Evolutionary conservation across 2,888 invertebrate genomes (phyloP).

Genomic region (Drosophila antonietae): DNA sequence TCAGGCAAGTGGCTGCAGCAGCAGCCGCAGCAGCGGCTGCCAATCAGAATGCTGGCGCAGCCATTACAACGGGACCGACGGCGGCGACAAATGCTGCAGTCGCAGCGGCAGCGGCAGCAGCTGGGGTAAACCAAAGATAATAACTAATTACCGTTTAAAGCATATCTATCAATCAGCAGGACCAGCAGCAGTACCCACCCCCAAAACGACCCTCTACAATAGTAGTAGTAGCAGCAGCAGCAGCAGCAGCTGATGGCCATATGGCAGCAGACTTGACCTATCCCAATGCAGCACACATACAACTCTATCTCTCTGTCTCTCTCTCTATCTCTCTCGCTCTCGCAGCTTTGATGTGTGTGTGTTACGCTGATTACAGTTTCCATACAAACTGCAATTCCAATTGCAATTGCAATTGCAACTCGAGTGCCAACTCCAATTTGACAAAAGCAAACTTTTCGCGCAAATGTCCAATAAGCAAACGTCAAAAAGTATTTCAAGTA

Average conservation of each 20-base stretch:
- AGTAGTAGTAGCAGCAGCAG: constrained; percentile 16
- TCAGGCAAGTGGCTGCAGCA: constrained; percentile 84
- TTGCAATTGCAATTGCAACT: constrained; percentile 43
- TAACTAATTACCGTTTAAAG: constrained; percentile 18
- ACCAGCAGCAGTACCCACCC: background rate
- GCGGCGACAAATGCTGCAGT: constrained; percentile 55
- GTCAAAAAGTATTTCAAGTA: constrained; percentile 54
- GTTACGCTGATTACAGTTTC: constrained; percentile 45
- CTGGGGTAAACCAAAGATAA: constrained; percentile 75
- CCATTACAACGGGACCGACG: constrained; percentile 80
- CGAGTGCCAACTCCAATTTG: constrained; percentile 47
- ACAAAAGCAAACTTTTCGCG: constrained; percentile 37
- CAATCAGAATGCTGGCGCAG: constrained; percentile 62
- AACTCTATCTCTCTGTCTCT: constrained; percentile 13
- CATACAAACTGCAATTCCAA: constrained; percentile 46
- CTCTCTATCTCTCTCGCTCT: constrained; percentile 19
- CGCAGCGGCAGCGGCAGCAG: constrained; percentile 57
- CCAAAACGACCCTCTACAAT: constrained; percentile 42
- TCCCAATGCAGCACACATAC: constrained; percentile 56
- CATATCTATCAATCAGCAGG: constrained; percentile 16
- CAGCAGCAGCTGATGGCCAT: constrained; percentile 64
- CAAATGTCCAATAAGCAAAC: constrained; percentile 51
- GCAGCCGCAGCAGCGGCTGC: constrained; percentile 82
- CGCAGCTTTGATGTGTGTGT: constrained; percentile 15
- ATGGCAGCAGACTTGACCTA: constrained; percentile 75